A percentile compares a stretch with the other conserved stretches of the same genome.
phyloP scores from a whole-genome alignment of 2,888 invertebrate genomes.

The Lycophotia porphyrea region DNA sequence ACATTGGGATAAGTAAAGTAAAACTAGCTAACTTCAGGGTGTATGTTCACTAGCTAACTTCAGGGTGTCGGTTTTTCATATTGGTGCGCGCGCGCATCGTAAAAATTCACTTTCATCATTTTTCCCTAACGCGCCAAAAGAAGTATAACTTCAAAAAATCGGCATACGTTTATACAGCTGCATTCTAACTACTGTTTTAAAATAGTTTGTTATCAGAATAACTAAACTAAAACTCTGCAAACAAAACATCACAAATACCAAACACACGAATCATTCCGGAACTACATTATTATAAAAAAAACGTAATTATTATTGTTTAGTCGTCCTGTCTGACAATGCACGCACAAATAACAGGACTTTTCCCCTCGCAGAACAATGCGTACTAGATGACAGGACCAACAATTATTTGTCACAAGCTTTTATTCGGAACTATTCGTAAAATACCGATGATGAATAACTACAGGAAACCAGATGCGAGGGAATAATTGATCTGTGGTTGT shows the following conservation, averaged over 20 bases:
- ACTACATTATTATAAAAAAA: slow-evolving; percentile 4
- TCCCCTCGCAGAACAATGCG: slow-evolving; percentile 37
- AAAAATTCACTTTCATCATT: too few species aligned
- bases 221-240: neutral
- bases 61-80: too few species aligned
- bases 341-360: slow-evolving; percentile 36
- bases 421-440: slow-evolving; percentile 37
- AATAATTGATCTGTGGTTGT: slow-evolving; percentile 12
- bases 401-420: slow-evolving; percentile 42
- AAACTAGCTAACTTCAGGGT: too few species aligned
- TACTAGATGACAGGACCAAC: slow-evolving; percentile 36
- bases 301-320: slow-evolving; percentile 27
- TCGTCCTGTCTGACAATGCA: slow-evolving; percentile 17
- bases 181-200: neutral
- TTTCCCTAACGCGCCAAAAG: too few species aligned
- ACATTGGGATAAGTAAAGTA: too few species aligned
- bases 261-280: slow-evolving; percentile 10
- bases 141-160: too few species aligned
- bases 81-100: too few species aligned
- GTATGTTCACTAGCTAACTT: too few species aligned
- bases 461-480: slow-evolving; percentile 22
- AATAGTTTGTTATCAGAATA: neutral
- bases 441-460: slow-evolving; percentile 26
- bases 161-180: too few species aligned
- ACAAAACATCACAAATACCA: neutral